Base-by-base conservation (phyloP, 2,113 vertebrate species). In the Vimba vimba region DNA sequence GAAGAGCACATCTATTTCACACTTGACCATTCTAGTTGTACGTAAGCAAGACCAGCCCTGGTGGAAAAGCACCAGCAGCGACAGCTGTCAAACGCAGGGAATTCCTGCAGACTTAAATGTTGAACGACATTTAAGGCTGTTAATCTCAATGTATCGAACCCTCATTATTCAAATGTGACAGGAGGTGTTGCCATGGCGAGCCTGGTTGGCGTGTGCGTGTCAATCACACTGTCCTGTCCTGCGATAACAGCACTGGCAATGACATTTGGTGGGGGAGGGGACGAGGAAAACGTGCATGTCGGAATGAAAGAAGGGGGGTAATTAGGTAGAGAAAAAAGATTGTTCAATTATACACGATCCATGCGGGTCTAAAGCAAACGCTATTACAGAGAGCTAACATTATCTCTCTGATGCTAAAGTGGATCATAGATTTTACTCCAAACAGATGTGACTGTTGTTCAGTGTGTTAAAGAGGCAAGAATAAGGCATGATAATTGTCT, bases 311-410 rank as follows among this genome's bases (percentile, higher is more conserved):
- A 52, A 7, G 15, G 19, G 11, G n/a, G 55, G 57, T 47, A 68
- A 69, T 45, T n/a, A 82, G n/a, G 50, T 27, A 50, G 21, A 86
- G 77, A 71, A 59, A 23, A 64, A 85, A 43, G 39, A 12, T 1
- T 60, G 75, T 80, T 89, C 55, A 87, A 86, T 85, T 89, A 86
- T 87, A 87, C 64, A 89, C 80, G 79, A 85, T 59, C 33, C 83
- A 77, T 17, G 30, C 50, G 23, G 13, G 59, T 64, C 83, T 82
- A 82, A 86, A 77, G 68, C 77, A 84, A 81, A 85, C 43, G 23
- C 55, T 74, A 57, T 43, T n/a, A 74, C 86, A 27, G 2, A 57
- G 55, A 57, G 15, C 27, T 85, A 79, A 83, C 23, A 57, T 43
- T 52, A 68, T 78, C 50, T 13, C 60, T 45, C 7, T 78, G 71